These are phyloP conservation scores for Sebastes iracundus DNA, from an alignment of 2,797 vertebrate species.

Conservation along the genomic window DNA sequence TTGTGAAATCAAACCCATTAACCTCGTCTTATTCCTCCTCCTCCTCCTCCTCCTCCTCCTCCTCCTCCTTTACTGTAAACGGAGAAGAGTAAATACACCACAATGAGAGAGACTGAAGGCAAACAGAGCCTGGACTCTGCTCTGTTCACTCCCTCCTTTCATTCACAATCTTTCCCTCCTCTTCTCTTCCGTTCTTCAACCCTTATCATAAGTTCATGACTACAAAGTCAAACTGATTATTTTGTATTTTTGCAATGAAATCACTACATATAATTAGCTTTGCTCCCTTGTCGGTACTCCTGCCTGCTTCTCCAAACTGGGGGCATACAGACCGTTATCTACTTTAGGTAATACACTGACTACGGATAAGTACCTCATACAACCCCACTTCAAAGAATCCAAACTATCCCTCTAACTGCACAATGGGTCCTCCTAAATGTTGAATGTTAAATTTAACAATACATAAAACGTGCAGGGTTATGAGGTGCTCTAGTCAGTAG, in stretches of 20 bases:
- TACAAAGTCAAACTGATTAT: not conserved
- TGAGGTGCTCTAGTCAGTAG: no score
- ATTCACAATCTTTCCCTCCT: slow-evolving; percentile 14
- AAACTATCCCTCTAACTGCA: no score
- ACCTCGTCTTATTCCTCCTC: slow-evolving; percentile 32
- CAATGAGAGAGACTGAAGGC: slow-evolving; percentile 16
- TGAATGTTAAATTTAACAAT: no score
- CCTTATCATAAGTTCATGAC: not conserved
- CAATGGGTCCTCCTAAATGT: no score
- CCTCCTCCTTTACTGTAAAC: slow-evolving; percentile 20
- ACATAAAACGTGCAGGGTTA: no score
- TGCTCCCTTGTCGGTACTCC: no score
- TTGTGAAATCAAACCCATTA: slow-evolving; percentile 67
- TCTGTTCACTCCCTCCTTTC: slow-evolving; percentile 12
- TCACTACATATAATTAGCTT: not conserved
- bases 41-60: not conserved
- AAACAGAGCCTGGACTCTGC: slow-evolving; percentile 17
- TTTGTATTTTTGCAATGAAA: not conserved
- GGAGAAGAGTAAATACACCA: slow-evolving; percentile 15
- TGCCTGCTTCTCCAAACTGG: no score
- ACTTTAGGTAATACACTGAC: no score
- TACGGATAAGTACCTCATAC: no score
- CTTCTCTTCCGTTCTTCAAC: not conserved
- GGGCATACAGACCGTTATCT: no score
- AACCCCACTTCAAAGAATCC: no score